Base-by-base conservation (phyloP, 1,140 invertebrate species). In the Lordiphosa collinella region DNA sequence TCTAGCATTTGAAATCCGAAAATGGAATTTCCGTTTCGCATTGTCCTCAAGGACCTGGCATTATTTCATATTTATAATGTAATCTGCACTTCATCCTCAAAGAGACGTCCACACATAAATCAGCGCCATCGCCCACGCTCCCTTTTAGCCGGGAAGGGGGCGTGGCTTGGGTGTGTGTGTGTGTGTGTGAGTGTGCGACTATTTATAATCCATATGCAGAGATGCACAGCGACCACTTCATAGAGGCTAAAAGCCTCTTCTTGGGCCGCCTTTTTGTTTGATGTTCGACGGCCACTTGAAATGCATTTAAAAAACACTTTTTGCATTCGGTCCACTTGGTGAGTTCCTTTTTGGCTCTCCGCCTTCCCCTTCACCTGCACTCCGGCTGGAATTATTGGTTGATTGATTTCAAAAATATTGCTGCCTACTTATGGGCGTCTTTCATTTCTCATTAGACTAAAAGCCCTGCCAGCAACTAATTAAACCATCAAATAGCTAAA, bases 41-140 rank as follows among this genome's bases (percentile, higher is more conserved):
- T 67, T 71, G 76, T 80, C 66, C 76, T 82, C 62, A 70, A 80
- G 76, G 66, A 71, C 61, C 66, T 46, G 36, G 75, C 50, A 76
- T 80, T 80, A 80, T 82, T 80, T 80, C 76, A 80, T 80, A 80
- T 80, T 80, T 82, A 80, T 80, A 80, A 80, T 80, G 76, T 80
- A 80, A 80, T 76, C 76, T 82, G 66, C 76, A 82, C 76, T 80
- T 80, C 50, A 82, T 63, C 60, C 76, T 71, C 76, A 80, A 80
- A 82, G 76, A 62, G 76, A 71, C 61, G 66, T 59, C 71, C 14
- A 29, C 12, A 78, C 76, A 80, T 82, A 80, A 80, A 80, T 80
- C 76, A 80, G 56, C 62, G 6, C 22, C 22, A 25, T 25, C 22
- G 22, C 22, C 22, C 22, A 6, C 22, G 22, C 22, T 25, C 22